Evolutionary conservation across 2,888 invertebrate genomes (phyloP).

Genomic region (Myopa tessellatipennis): DNA sequence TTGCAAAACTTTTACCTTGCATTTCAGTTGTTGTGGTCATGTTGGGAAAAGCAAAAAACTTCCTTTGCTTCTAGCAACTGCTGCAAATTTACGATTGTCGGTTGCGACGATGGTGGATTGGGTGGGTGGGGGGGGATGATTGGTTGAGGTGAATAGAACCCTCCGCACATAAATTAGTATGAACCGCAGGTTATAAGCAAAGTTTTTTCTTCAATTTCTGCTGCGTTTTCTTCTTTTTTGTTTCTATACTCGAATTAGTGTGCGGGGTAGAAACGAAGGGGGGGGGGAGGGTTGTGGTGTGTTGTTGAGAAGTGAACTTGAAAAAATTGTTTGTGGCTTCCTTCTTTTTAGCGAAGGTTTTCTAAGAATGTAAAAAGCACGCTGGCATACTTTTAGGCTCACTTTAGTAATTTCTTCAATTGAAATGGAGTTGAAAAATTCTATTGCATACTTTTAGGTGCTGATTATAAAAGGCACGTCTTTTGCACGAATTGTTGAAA

Average conservation of each 20-base stretch:
- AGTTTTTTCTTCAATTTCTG: not conserved
- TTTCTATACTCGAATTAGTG: too few relatives aligned
- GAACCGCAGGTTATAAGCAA: constrained; percentile 25
- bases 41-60: constrained; percentile 13
- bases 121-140: not conserved
- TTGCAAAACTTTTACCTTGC: constrained; percentile 10
- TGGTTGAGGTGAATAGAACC: not conserved
- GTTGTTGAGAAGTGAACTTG: constrained; percentile 28
- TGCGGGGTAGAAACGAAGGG: not conserved
- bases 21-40: constrained; percentile 11
- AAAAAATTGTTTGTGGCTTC: constrained; percentile 26
- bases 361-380: not conserved
- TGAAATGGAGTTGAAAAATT: not conserved
- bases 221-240: not conserved
- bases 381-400: constrained; percentile 15
- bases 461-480: not conserved
- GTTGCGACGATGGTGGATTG: not conserved
- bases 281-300: not conserved
- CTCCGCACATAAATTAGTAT: constrained; percentile 35
- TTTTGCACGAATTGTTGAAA: too few relatives aligned
- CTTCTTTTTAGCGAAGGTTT: not conserved
- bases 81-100: constrained; percentile 3
- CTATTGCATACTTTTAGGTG: not conserved
- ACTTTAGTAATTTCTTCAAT: not conserved
- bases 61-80: not conserved